Conservation (phyloP, 2,113 vertebrate genomes). For the Willisornis vidua region DNA sequence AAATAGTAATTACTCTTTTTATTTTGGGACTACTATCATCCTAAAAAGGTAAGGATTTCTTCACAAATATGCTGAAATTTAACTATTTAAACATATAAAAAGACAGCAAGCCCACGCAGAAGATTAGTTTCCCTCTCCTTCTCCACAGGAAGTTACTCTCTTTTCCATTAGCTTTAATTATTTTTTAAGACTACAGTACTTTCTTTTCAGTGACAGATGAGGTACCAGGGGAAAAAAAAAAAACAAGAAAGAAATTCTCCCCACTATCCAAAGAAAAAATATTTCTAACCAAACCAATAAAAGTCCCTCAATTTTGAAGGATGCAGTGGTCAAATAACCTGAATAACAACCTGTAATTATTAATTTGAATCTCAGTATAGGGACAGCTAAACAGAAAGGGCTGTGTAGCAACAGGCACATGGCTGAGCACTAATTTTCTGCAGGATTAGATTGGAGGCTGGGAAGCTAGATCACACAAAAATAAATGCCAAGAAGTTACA, state of each 20-base stretch:
- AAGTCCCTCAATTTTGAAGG: neutral
- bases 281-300: neutral
- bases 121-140: neutral
- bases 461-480: neutral
- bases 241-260: neutral
- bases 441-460: neutral
- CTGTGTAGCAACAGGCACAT: neutral
- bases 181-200: neutral
- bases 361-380: neutral
- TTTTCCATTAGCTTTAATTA: neutral
- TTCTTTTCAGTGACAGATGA: neutral
- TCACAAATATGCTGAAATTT: neutral
- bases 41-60: neutral
- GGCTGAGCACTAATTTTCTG: neutral
- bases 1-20: neutral
- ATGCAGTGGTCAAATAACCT: neutral
- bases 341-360: neutral
- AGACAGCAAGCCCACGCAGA: rapidly evolving
- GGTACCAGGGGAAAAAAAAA: neutral
- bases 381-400: neutral
- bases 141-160: neutral
- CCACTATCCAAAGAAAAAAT: rapidly evolving
- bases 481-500: neutral
- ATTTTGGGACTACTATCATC: neutral
- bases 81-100: neutral